Conservation (phyloP, 2,113 vertebrate genomes). For the Bos javanicus region DNA sequence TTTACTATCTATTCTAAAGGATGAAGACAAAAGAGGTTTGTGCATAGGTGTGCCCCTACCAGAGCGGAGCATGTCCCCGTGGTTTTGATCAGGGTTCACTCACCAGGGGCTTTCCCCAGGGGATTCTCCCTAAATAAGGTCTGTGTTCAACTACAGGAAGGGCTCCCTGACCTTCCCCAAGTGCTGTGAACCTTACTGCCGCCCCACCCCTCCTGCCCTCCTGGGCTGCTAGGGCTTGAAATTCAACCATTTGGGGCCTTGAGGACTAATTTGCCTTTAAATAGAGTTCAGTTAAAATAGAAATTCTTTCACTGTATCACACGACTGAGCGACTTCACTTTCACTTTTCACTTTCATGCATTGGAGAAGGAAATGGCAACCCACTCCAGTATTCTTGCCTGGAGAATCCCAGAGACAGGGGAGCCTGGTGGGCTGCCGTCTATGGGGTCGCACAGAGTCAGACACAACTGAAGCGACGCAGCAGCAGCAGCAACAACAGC, state of each 20-base stretch:
- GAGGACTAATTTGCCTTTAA: not conserved
- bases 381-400: too few relatives aligned
- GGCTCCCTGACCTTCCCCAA: not conserved
- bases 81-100: not conserved
- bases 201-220: rapidly evolving
- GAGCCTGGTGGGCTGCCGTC: not conserved
- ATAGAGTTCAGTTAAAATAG: not conserved
- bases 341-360: too few relatives aligned
- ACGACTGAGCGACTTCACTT: too few relatives aligned
- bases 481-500: too few relatives aligned
- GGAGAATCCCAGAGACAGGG: too few relatives aligned
- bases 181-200: rapidly evolving
- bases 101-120: not conserved
- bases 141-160: rapidly evolving
- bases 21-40: not conserved
- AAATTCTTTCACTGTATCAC: not conserved
- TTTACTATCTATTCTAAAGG: not conserved
- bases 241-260: not conserved
- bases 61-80: rapidly evolving
- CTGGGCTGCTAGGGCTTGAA: not conserved
- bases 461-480: not conserved
- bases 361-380: too few relatives aligned
- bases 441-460: not conserved
- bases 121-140: not conserved
- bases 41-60: not conserved